Conservation (phyloP, 2,113 vertebrate species). For the Uria aalge region DNA sequence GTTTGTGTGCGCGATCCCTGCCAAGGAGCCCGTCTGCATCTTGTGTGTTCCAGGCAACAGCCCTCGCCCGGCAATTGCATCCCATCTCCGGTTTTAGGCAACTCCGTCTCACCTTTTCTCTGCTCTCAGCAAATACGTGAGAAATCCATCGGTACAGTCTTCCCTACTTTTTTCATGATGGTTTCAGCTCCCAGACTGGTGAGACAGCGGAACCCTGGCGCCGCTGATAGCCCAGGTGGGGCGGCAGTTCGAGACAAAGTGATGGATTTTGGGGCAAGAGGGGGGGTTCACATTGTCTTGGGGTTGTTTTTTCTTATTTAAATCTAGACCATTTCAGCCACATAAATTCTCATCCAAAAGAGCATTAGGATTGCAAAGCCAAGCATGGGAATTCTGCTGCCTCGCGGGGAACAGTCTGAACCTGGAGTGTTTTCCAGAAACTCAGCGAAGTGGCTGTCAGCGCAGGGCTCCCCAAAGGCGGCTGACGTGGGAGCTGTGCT, state of each 20-base stretch:
- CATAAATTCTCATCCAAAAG: background rate
- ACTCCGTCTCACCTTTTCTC: background rate
- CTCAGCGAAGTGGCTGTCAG: background rate
- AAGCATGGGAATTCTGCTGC: background rate
- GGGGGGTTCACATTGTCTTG: background rate
- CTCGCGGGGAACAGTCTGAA: background rate
- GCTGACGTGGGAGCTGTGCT: background rate
- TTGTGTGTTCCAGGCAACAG: background rate
- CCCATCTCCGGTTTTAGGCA: background rate
- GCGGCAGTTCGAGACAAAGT: fast-evolving
- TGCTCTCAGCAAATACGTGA: background rate
- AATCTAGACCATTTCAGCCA: background rate
- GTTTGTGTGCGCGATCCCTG: background rate
- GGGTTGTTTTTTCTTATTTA: background rate
- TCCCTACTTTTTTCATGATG: background rate
- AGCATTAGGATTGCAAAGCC: background rate
- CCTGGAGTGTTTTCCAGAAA: background rate
- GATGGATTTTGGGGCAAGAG: background rate
- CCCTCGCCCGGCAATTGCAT: background rate
- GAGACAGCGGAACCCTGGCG: background rate
- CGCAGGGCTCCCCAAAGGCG: background rate
- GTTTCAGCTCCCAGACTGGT: background rate
- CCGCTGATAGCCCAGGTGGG: background rate
- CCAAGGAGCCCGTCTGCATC: background rate
- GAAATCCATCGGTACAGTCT: background rate